These are phyloP conservation scores for Epistrophella euchroma DNA, from an alignment of 2,888 invertebrate species.

Conservation along the genomic window DNA sequence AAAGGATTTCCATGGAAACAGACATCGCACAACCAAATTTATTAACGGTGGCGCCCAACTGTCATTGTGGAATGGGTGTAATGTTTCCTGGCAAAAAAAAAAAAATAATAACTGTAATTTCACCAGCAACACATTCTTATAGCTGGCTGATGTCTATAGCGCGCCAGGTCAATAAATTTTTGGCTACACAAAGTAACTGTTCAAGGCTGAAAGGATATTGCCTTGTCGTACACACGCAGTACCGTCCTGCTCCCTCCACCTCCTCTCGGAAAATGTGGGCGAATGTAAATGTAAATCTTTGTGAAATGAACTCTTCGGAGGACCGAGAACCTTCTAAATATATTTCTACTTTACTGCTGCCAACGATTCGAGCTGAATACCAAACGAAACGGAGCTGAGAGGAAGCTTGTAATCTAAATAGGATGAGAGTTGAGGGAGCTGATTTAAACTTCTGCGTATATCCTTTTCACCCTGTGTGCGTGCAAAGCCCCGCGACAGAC, in stretches of 20 bases:
- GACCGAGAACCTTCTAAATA: constrained; percentile 19
- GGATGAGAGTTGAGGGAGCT: neutral
- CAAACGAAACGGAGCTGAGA: too few species aligned
- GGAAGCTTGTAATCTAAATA: neutral
- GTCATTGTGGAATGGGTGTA: constrained; percentile 32
- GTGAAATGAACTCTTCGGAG: constrained; percentile 26
- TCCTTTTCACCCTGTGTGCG: constrained; percentile 50
- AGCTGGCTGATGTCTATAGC: constrained; percentile 28
- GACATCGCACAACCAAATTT: constrained; percentile 63
- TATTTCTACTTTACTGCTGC: constrained; percentile 18
- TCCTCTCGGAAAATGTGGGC: neutral
- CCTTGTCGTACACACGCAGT: constrained; percentile 77
- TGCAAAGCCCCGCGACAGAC: constrained; percentile 64
- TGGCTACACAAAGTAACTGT: constrained; percentile 81
- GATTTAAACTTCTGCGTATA: constrained; percentile 35
- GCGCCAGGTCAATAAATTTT: constrained; percentile 83
- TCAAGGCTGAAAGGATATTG: constrained; percentile 84
- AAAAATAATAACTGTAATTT: constrained; percentile 38
- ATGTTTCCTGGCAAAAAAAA: constrained; percentile 72
- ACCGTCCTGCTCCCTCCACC: constrained; percentile 1
- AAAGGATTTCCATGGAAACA: constrained; percentile 69
- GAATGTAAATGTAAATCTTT: constrained; percentile 22
- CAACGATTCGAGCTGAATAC: neutral
- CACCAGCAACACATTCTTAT: constrained; percentile 11
- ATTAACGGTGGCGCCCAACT: constrained; percentile 63